These are phyloP conservation scores for Cerastis rubricosa DNA, from an alignment of 2,888 invertebrate genomes.

Conservation along the genomic window DNA sequence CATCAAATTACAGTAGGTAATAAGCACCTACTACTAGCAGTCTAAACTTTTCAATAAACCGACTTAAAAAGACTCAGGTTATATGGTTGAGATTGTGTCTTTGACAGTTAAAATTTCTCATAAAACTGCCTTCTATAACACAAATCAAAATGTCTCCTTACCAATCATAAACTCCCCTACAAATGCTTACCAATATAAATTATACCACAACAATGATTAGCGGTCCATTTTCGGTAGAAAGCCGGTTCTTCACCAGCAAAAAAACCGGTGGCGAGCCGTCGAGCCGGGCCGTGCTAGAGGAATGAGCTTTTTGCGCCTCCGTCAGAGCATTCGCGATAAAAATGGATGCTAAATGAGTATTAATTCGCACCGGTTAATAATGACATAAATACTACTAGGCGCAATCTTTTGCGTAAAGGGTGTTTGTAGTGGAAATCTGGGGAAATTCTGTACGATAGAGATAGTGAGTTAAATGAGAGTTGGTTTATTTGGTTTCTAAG, in stretches of 20 bases:
- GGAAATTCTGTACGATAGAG: background rate
- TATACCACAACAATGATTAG: constrained; percentile 70
- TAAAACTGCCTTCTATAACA: background rate
- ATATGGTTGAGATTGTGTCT: background rate
- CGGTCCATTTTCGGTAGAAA: constrained; percentile 80
- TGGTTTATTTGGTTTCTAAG: background rate
- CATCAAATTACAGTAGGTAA: background rate
- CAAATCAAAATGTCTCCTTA: constrained; percentile 4
- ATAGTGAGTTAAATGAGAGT: rapidly evolving
- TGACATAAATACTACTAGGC: constrained; percentile 89
- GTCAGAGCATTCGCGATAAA: constrained; percentile 84
- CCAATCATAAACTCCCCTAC: constrained; percentile 12
- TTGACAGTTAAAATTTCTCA: background rate
- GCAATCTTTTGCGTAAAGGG: constrained; percentile 79
- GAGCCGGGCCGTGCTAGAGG: constrained; percentile 70
- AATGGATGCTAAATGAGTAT: constrained; percentile 89
- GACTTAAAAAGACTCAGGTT: background rate
- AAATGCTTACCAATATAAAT: constrained; percentile 49
- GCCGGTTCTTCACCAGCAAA: constrained; percentile 59
- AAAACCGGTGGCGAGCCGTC: constrained; percentile 64
- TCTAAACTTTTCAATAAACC: background rate
- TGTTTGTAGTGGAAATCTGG: constrained; percentile 58
- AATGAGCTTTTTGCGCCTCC: constrained; percentile 80
- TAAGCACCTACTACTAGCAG: background rate
- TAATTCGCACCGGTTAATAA: constrained; percentile 90